Conservation (phyloP, 2,888 invertebrate genomes). For the Sylvicola fuscatus region DNA sequence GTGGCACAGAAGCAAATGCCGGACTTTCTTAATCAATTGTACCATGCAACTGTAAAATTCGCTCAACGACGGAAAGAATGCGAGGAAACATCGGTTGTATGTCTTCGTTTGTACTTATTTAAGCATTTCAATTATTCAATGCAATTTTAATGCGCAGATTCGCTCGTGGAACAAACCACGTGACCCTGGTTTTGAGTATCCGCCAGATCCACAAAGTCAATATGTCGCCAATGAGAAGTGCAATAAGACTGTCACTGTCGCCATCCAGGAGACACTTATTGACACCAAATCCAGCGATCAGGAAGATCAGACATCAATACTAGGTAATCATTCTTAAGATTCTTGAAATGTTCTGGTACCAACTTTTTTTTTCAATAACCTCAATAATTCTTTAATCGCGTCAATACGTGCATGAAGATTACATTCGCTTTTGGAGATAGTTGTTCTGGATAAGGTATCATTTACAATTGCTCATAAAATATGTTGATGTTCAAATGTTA, state of each 20-base stretch:
- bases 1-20: constrained; percentile 56
- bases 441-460: too few relatives aligned
- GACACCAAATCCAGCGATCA: not conserved
- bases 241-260: not conserved
- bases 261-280: constrained; percentile 1
- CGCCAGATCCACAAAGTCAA: constrained; percentile 4
- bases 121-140: not conserved
- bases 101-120: not conserved
- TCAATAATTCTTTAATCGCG: too few relatives aligned
- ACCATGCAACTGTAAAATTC: constrained; percentile 45
- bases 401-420: too few relatives aligned
- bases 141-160: constrained; percentile 1
- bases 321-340: too few relatives aligned
- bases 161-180: constrained; percentile 1
- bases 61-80: constrained; percentile 24
- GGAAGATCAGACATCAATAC: not conserved
- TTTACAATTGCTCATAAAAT: too few relatives aligned
- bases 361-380: too few relatives aligned
- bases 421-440: too few relatives aligned
- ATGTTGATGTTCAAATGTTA: too few relatives aligned
- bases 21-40: constrained; percentile 47
- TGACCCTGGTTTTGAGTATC: constrained; percentile 7
- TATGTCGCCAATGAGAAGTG: not conserved
- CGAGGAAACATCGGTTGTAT: constrained; percentile 4
- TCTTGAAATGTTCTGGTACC: too few relatives aligned